Base-by-base conservation (phyloP, 2,888 invertebrate genomes). In the Drosophila meridiana region DNA sequence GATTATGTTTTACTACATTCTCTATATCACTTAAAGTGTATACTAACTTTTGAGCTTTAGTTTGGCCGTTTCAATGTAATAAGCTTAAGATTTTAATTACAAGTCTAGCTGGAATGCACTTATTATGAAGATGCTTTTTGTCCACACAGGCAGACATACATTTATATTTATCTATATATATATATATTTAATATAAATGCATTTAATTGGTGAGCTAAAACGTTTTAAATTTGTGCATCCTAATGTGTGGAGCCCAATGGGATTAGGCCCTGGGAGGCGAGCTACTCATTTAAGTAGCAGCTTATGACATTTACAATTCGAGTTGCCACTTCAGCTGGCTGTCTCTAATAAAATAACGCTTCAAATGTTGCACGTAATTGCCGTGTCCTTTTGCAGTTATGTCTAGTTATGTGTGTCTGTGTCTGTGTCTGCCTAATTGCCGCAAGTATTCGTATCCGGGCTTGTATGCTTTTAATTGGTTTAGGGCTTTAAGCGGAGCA, bases 341-440 rank as follows among this genome's bases (percentile, higher is more conserved):
- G 85, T 68, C 63, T 70, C 64, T 69, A 69, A 81, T 89, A 85
- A 85, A 85, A 89, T 87, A 58, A 69, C 73, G 65, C 75, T 79
- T 83, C 63, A 87, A 89, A 81, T 87, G 79, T 81, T 61, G 77
- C 82, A 86, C 73, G 74, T 85, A 86, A 83, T 81, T 77, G 75
- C 61, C 67, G 64, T 63, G 67, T 72, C 67, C 84, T 75, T 75
- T 78, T 69, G 60, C 38, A 57, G 28, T 52, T 48, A 56, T 64
- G 34, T 38, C 40, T 30, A 13, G 20, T 32, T 45, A 14, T 26
- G 34, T 40, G 20, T 42, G n/a, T 42, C n/a, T n/a, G n/a, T 52
- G 36, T 36, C 42, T 57, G 47, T 56, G 52, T 57, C 36, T 42
- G 62, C 32, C 63, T 80, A 88, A 86, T 79, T 77, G 75, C 72